Base-by-base conservation (phyloP, 1,140 invertebrate genomes). In the Drosophila ercepeae region DNA sequence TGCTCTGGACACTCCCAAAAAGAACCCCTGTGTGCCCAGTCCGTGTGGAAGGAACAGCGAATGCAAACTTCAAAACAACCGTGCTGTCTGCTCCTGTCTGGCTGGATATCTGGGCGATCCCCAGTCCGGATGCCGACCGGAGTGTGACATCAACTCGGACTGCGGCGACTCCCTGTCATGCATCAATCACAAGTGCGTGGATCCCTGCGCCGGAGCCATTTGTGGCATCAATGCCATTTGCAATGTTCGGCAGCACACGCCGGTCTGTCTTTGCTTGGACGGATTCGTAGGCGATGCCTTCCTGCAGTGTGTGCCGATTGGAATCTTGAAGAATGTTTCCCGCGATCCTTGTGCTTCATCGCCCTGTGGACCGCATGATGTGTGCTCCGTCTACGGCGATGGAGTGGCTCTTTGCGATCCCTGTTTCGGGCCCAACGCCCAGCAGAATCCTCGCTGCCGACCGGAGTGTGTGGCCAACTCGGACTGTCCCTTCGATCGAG, bases 261-360 rank as follows among this genome's bases (percentile, higher is more conserved):
- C 96, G 5, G 94, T 94, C 8, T 97, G 96, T 79, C 91, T 93
- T 39, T 97, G 96, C 90, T 92, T 94, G 16, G 93, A 94, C 50
- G 95, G 96, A 59, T 96, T 94, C 79, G 94, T 94, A 45, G 96
- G 97, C 45, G 95, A 97, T 94, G 95, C 97, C 27, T 95, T 95
- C 77, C 93, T 94, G 44, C 94, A 95, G 78, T 97, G 96, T 89
- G 92, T 94, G 44, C 93, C 93, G 61, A 94, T 93, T 32, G 91
- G 93, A 81, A 64, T 91, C 70, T 39, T 93, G 59, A 90, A 92
- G 60, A 96, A 96, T 78, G 86, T 92, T 1, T 94, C 94, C 6
- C 71, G 78, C 2, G 92, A 94, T 83, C 95, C 95, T 7, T 97
- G 96, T 78, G 90, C 91, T 14, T 94, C 95, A 8, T 96, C 95